Evolutionary conservation across 2,888 invertebrate species (phyloP).

Genomic region (Thereva unica): DNA sequence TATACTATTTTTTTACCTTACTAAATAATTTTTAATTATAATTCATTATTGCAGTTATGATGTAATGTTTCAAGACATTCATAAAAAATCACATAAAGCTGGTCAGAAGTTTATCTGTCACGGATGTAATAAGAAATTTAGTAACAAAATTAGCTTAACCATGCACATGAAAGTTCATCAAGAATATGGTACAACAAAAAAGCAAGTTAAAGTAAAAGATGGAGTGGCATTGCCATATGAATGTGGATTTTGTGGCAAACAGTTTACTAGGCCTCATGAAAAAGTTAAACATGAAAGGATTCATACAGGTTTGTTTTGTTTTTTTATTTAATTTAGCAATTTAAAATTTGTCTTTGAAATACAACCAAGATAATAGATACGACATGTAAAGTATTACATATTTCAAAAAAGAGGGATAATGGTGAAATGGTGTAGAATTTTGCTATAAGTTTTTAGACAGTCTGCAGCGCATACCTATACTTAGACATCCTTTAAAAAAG

Average conservation of each 20-base stretch:
- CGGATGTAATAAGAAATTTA: conserved; percentile 75
- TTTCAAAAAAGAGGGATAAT: too few relatives aligned
- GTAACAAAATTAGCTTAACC: conserved; percentile 65
- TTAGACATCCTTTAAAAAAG: too few relatives aligned
- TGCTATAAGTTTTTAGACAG: too few relatives aligned
- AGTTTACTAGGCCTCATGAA: conserved; percentile 75
- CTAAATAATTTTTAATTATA: conserved; percentile 20
- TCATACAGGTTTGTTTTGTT: conserved; percentile 65
- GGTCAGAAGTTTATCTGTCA: conserved; percentile 65
- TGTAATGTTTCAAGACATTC: conserved; percentile 63
- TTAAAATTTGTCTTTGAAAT: too few relatives aligned
- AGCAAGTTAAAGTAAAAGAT: conserved; percentile 36
- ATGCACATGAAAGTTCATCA: conserved; percentile 76
- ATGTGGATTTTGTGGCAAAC: conserved; percentile 72
- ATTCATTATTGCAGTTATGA: conserved; percentile 47
- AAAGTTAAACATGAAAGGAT: conserved; percentile 85
- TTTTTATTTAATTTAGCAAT: too few relatives aligned
- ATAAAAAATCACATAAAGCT: conserved; percentile 69
- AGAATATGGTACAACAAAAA: conserved; percentile 42
- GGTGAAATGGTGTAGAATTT: too few relatives aligned
- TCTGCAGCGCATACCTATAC: too few relatives aligned
- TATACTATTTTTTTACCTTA: conserved; percentile 50
- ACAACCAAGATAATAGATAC: too few relatives aligned
- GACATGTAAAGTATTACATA: too few relatives aligned
- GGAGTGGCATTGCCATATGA: conserved; percentile 62